Conservation (phyloP, 2,888 invertebrate genomes). For the Nematopogon swammerdamellus region DNA sequence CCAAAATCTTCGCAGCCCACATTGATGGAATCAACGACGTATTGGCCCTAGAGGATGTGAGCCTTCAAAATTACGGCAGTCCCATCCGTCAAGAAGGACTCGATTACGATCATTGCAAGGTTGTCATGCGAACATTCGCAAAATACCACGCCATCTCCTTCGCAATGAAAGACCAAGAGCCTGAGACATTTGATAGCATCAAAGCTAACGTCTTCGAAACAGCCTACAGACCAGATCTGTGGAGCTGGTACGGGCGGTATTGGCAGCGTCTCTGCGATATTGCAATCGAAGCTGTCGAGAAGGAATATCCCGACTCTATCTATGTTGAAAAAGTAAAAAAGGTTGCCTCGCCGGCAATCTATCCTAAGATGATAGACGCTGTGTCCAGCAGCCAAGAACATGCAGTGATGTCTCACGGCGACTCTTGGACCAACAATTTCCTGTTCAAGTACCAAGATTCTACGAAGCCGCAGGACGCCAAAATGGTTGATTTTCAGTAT, state of each 20-base stretch:
- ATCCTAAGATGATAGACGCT: constrained; percentile 43
- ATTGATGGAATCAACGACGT: constrained; percentile 55
- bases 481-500: constrained; percentile 70
- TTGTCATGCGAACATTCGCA: constrained; percentile 50
- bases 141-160: constrained; percentile 59
- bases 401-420: constrained; percentile 68
- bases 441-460: constrained; percentile 39
- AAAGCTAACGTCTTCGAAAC: constrained; percentile 45
- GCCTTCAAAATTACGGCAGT: constrained; percentile 34
- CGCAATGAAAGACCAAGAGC: constrained; percentile 55
- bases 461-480: constrained; percentile 31
- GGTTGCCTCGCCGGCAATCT: constrained; percentile 49
- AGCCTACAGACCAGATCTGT: constrained; percentile 52
- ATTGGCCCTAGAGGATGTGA: constrained; percentile 54
- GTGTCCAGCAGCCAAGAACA: constrained; percentile 27
- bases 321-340: constrained; percentile 55
- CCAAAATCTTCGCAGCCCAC: constrained; percentile 37
- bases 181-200: constrained; percentile 40
- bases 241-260: constrained; percentile 57
- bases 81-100: constrained; percentile 47
- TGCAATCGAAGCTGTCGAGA: constrained; percentile 61
- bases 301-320: constrained; percentile 57
- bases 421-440: constrained; percentile 76
- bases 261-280: constrained; percentile 46
- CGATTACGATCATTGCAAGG: constrained; percentile 42